A percentile compares a stretch with the other conserved stretches of the same genome.
Conservation (phyloP, 1,140 invertebrate genomes). For the Lethocerus indicus region DNA sequence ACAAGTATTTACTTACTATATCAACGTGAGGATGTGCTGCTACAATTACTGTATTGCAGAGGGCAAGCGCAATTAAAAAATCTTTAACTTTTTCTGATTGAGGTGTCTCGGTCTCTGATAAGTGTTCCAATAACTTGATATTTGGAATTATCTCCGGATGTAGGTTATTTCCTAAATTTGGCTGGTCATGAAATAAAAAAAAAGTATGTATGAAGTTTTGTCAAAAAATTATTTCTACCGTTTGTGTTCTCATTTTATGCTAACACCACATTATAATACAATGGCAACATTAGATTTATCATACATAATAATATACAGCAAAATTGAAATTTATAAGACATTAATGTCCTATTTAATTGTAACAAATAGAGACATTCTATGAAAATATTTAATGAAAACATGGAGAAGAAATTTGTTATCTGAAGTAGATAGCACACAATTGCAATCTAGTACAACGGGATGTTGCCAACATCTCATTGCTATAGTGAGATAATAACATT, state of each 20-base stretch:
- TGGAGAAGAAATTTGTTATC: too few species aligned
- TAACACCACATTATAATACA: neutral
- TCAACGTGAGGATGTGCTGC: conserved; percentile 77
- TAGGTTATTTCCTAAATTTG: conserved; percentile 10
- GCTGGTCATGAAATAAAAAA: conserved; percentile 8
- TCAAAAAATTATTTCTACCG: too few species aligned
- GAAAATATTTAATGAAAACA: too few species aligned
- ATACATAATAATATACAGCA: too few species aligned
- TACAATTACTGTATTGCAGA: conserved; percentile 95
- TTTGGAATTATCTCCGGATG: conserved; percentile 40
- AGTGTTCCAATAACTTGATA: conserved; percentile 45
- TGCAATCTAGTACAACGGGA: too few species aligned
- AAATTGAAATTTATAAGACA: too few species aligned
- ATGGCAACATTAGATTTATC: neutral
- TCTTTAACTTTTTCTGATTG: conserved; percentile 38
- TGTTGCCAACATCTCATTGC: too few species aligned
- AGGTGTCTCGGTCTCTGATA: conserved; percentile 24
- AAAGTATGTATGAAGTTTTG: neutral
- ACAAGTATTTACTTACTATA: conserved; percentile 31
- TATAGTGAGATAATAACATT: too few species aligned
- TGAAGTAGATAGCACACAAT: too few species aligned
- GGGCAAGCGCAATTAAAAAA: conserved; percentile 78
- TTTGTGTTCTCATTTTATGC: conserved; percentile 3
- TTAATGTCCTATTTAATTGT: too few species aligned
- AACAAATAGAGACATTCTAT: too few species aligned